Conservation (phyloP, 2,797 vertebrate genomes). For the Chaetodon trifasciatus region DNA sequence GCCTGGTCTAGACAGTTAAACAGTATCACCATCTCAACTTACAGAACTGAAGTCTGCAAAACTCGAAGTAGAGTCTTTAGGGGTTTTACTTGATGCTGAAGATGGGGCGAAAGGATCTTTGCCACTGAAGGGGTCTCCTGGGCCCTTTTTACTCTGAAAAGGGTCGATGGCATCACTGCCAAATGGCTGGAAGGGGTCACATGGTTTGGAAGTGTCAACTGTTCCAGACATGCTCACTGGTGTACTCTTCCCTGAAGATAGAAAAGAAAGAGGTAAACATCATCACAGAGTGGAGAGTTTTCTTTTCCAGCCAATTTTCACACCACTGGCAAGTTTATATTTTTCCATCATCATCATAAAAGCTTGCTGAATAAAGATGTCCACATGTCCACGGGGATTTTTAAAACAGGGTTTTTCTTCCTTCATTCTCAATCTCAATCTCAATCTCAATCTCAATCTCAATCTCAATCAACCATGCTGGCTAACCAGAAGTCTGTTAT, state of each 20-base stretch:
- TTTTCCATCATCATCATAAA: background rate
- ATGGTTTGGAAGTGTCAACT: constrained; percentile 89
- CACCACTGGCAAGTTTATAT: background rate
- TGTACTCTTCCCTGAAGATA: constrained; percentile 94
- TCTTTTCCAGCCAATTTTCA: background rate
- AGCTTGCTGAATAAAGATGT: background rate
- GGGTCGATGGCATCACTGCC: constrained; percentile 90
- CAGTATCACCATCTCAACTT: constrained; percentile 92
- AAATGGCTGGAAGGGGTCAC: constrained; percentile 97
- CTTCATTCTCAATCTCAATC: no score
- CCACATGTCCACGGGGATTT: no score
- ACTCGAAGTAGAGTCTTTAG: constrained; percentile 90
- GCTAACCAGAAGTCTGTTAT: no score
- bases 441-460: no score
- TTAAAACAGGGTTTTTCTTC: no score
- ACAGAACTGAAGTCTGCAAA: constrained; percentile 96
- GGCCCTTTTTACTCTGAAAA: constrained; percentile 95
- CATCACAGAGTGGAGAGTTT: background rate
- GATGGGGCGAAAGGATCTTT: constrained; percentile 96
- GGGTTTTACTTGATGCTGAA: constrained; percentile 93
- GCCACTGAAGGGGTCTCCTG: constrained; percentile 97
- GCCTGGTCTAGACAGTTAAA: constrained; percentile 33
- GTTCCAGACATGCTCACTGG: constrained; percentile 91
- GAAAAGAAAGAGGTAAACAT: constrained; percentile 57
- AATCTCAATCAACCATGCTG: no score